These are phyloP conservation scores for Musca domestica DNA, from an alignment of 1,140 invertebrate species.

Conservation along the genomic window DNA sequence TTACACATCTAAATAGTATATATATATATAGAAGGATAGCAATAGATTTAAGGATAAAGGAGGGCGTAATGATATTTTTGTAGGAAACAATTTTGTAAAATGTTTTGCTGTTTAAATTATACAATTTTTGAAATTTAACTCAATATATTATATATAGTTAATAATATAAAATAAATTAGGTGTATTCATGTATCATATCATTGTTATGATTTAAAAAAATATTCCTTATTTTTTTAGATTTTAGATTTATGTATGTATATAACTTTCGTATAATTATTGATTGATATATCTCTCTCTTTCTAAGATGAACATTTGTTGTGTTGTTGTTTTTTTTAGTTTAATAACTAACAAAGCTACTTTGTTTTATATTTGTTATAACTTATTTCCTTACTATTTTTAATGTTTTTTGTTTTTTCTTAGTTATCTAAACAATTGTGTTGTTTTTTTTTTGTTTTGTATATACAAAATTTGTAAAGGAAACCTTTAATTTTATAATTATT, in stretches of 20 bases:
- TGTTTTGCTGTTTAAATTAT: no score
- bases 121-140: no score
- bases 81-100: no score
- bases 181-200: no score
- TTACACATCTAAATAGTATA: no score
- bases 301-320: neutral
- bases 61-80: no score
- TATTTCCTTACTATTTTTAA: neutral
- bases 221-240: neutral
- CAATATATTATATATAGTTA: no score
- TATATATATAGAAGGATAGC: no score
- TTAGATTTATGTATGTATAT: conserved; percentile 1
- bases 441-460: no score
- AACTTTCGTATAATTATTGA: conserved; percentile 14
- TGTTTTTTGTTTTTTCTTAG: neutral
- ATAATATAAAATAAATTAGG: no score
- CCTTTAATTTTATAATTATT: conserved; percentile 10
- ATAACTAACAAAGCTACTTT: conserved; percentile 22
- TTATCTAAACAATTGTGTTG: conserved; percentile 12
- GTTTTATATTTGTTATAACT: neutral
- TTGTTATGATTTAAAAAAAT: no score
- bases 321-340: neutral
- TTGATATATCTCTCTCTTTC: neutral
- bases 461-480: conserved; percentile 14
- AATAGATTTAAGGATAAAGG: no score